Base-by-base conservation (phyloP, 2,797 vertebrate species). In the Sebastes variabilis region DNA sequence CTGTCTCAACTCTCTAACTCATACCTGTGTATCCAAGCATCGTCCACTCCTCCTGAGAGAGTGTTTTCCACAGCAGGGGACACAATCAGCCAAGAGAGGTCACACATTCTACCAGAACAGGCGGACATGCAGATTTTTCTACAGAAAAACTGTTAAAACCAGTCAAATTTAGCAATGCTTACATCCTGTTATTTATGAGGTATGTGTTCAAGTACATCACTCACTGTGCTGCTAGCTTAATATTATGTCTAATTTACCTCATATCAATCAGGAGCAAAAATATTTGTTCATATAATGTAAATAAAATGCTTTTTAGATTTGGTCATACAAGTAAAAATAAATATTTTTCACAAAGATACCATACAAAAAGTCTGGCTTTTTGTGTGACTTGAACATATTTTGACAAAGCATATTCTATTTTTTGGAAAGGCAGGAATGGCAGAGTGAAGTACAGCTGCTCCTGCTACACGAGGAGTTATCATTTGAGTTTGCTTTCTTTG, bases 21-120 rank as follows among this genome's bases (percentile, higher is more conserved):
- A 13, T 78, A 77, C 58, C 64, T 78, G 52, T 70, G 66, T n/a
- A 5, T 75, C 29, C 59, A 65, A 25, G 72, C 79, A 6, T 64
- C 72, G 4, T 68, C 72, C 2, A 71, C 73, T 24, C 54, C 11
- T 5, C 24, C 2, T 3, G 79, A 81, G 72, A 75, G 72, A 42
- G 38, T 36, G n/a, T 76, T 65, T 66, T 76, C 60, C 36, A 14
- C 46, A 13, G 69, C 61, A 34, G 58, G 64, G 3, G 34, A 77
- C 69, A 72, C 56, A 10, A 2, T 73, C 27, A 68, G 69, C 58
- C 64, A 24, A 12, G 75, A 82, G 46, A 72, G 64, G 75, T 56
- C 27, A 11, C 75, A 58, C 24, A 9, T 77, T 52, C 32, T 67
- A 7, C 62, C 74, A 18, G 75, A 77, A 32, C 55, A 66, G 29